These are phyloP conservation scores for Platysternon megacephalum DNA, from an alignment of 2,113 vertebrate genomes.

Conservation along the genomic window DNA sequence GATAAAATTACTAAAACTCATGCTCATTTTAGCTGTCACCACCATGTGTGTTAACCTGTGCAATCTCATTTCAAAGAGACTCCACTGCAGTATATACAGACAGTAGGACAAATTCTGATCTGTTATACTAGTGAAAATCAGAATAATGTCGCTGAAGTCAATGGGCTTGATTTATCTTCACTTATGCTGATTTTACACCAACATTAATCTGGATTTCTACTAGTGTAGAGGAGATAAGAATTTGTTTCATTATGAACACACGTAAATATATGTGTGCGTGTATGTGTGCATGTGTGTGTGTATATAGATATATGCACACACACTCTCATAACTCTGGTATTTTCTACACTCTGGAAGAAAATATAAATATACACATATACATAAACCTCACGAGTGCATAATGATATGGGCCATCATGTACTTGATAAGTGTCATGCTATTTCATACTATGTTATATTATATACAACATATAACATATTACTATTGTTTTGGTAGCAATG, in stretches of 20 bases:
- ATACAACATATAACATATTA: slow-evolving; percentile 13
- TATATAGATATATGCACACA: neutral
- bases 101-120: slow-evolving; percentile 61
- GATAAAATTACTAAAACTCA: slow-evolving; percentile 1
- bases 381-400: slow-evolving; percentile 25
- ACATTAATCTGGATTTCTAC: neutral
- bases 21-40: slow-evolving; percentile 41
- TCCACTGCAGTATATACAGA: slow-evolving; percentile 54
- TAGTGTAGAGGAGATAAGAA: slow-evolving; percentile 63
- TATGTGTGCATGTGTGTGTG: neutral
- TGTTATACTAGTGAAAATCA: slow-evolving; percentile 58
- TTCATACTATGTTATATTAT: slow-evolving; percentile 37
- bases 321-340: neutral
- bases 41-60: slow-evolving; percentile 63
- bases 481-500: neutral
- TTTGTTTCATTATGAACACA: slow-evolving; percentile 48
- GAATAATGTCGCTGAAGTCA: slow-evolving; percentile 53
- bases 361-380: slow-evolving; percentile 21
- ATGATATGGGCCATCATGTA: slow-evolving; percentile 7
- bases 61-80: slow-evolving; percentile 75
- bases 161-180: neutral
- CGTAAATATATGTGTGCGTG: neutral
- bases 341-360: slow-evolving; percentile 1
- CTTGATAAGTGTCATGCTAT: neutral
- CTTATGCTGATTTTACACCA: neutral